Evolutionary conservation across 2,888 invertebrate genomes (phyloP).

Genomic region (Alsophila aescularia): DNA sequence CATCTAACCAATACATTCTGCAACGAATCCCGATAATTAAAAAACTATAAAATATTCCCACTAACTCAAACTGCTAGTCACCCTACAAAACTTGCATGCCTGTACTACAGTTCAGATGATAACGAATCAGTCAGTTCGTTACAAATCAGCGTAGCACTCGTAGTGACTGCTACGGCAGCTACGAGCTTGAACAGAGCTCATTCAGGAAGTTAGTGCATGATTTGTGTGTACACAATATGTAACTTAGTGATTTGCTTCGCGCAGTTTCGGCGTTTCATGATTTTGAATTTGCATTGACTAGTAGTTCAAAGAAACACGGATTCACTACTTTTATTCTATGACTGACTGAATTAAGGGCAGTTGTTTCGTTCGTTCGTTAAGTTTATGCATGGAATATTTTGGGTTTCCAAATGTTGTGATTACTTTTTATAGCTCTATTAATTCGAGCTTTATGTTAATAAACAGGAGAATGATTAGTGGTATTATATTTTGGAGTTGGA

Average conservation of each 20-base stretch:
- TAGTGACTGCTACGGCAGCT: conserved; percentile 6
- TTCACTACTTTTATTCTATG: not conserved
- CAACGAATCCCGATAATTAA: no score
- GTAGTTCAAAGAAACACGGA: not conserved
- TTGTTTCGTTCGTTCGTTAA: not conserved
- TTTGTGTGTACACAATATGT: conserved; percentile 9
- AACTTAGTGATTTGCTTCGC: conserved; percentile 1
- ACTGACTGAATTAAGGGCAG: not conserved
- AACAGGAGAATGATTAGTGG: not conserved
- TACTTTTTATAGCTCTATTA: conserved; percentile 9
- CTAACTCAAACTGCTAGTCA: conserved; percentile 10
- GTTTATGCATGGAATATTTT: conserved; percentile 21
- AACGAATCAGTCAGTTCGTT: conserved; percentile 23
- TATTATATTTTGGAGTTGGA: no score
- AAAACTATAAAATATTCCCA: no score
- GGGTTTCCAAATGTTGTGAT: not conserved
- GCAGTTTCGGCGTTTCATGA: not conserved
- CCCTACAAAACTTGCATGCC: conserved; percentile 26
- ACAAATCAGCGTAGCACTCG: conserved; percentile 34
- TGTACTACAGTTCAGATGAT: conserved; percentile 22
- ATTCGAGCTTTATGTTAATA: conserved; percentile 6
- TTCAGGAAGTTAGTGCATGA: conserved; percentile 10
- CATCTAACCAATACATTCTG: no score
- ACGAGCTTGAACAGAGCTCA: conserved; percentile 4
- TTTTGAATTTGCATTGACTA: not conserved